Conservation (phyloP, 2,113 vertebrate species). For the Bagarius yarrelli region DNA sequence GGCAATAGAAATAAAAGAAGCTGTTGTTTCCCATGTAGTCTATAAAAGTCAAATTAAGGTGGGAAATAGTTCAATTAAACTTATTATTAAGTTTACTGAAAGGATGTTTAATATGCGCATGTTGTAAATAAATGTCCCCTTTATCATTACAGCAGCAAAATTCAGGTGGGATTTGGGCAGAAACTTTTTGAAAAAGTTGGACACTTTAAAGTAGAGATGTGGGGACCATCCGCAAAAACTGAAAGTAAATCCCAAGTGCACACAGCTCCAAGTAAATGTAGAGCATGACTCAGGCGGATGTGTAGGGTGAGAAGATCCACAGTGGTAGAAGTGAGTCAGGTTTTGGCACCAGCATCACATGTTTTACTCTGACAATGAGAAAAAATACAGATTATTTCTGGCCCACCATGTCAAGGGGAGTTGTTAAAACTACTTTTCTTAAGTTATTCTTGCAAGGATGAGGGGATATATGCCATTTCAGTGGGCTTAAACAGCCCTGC, state of each 20-base stretch:
- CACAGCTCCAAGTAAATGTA: neutral
- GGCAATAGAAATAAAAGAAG: too few species aligned
- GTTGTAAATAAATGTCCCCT: neutral
- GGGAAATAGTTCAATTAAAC: neutral
- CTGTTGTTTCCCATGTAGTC: too few species aligned
- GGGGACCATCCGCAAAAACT: neutral
- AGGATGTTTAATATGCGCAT: neutral
- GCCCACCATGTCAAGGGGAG: neutral
- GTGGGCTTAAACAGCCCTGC: neutral
- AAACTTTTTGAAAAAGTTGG: neutral
- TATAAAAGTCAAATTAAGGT: neutral
- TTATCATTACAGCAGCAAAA: neutral
- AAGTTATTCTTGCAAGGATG: neutral
- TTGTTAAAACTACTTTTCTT: neutral
- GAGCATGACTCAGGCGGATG: neutral
- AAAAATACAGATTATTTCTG: neutral
- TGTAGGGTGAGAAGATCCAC: neutral
- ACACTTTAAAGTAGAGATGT: neutral
- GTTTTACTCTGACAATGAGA: neutral
- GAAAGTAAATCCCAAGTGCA: constrained; percentile 12
- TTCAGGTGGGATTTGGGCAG: neutral
- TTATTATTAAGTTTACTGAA: neutral
- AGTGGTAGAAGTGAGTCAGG: constrained; percentile 1
- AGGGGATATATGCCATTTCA: neutral
- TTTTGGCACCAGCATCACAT: neutral